Conservation (phyloP, 2,888 invertebrate genomes). For the Cephus sareptanus region DNA sequence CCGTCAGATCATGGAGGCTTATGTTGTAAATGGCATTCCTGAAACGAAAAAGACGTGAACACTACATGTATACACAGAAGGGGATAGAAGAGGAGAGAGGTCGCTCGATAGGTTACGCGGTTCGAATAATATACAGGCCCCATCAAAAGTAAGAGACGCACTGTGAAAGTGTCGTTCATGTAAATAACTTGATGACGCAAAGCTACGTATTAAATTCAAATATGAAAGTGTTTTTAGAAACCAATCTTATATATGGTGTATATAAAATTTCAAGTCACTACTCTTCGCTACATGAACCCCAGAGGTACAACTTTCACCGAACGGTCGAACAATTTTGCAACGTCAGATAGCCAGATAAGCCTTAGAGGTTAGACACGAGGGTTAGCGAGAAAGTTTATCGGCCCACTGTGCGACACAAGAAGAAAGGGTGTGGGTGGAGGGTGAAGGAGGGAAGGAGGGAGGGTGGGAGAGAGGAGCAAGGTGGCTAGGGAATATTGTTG, state of each 20-base stretch:
- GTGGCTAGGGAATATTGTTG: too few species aligned
- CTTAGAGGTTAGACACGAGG: neutral
- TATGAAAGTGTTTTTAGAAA: too few species aligned
- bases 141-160: too few species aligned
- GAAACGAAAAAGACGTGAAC: constrained; percentile 60
- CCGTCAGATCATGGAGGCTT: constrained; percentile 84
- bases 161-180: neutral
- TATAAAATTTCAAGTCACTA: neutral
- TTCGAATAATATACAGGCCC: too few species aligned
- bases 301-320: constrained; percentile 2
- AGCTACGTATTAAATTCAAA: too few species aligned
- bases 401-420: too few species aligned
- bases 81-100: constrained; percentile 7
- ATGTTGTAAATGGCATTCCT: constrained; percentile 93
- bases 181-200: neutral
- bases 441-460: too few species aligned
- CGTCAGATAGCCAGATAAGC: too few species aligned
- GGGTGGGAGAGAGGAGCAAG: too few species aligned
- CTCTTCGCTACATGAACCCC: neutral
- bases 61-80: constrained; percentile 16
- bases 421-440: too few species aligned
- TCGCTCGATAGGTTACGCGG: too few species aligned
- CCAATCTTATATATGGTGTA: neutral
- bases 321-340: neutral
- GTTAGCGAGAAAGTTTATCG: neutral